These are phyloP conservation scores for Drosophila ambigua DNA, from an alignment of 1,140 invertebrate species.

Conservation along the genomic window DNA sequence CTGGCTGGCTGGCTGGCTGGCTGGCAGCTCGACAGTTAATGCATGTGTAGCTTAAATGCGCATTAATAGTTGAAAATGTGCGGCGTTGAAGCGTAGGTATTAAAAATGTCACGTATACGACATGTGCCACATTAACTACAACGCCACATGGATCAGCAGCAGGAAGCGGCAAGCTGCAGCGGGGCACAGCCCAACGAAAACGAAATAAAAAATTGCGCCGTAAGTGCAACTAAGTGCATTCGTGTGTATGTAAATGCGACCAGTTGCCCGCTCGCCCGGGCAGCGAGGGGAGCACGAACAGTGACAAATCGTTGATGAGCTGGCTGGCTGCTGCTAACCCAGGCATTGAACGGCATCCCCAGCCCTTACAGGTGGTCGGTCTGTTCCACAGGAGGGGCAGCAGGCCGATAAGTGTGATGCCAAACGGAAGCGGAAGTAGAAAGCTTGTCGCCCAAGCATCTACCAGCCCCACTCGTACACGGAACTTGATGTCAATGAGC, in stretches of 20 bases:
- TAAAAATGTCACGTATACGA: conserved; percentile 82
- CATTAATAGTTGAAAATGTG: conserved; percentile 82
- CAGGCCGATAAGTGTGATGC: no score
- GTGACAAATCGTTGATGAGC: conserved; percentile 74
- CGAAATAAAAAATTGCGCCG: conserved; percentile 45
- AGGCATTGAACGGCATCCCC: neutral
- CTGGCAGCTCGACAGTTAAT: conserved; percentile 65
- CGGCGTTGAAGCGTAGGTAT: conserved; percentile 81
- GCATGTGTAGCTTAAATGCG: conserved; percentile 80
- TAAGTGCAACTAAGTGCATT: conserved; percentile 67
- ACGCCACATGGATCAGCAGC: conserved; percentile 67
- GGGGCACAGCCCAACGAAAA: conserved; percentile 12
- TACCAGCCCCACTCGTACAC: no score
- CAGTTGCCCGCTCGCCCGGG: conserved; percentile 32
- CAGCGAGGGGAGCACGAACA: conserved; percentile 9
- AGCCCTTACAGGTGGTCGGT: no score
- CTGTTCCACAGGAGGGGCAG: no score
- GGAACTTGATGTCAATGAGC: conserved; percentile 42
- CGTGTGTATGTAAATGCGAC: conserved; percentile 73
- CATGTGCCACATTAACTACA: conserved; percentile 80
- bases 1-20: conserved; percentile 6
- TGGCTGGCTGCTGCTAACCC: conserved; percentile 34
- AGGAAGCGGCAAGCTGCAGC: conserved; percentile 3
- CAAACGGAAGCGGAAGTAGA: no score
- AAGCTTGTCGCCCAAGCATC: no score